These are phyloP conservation scores for Falco biarmicus DNA, from an alignment of 2,797 vertebrate species.

Conservation along the genomic window DNA sequence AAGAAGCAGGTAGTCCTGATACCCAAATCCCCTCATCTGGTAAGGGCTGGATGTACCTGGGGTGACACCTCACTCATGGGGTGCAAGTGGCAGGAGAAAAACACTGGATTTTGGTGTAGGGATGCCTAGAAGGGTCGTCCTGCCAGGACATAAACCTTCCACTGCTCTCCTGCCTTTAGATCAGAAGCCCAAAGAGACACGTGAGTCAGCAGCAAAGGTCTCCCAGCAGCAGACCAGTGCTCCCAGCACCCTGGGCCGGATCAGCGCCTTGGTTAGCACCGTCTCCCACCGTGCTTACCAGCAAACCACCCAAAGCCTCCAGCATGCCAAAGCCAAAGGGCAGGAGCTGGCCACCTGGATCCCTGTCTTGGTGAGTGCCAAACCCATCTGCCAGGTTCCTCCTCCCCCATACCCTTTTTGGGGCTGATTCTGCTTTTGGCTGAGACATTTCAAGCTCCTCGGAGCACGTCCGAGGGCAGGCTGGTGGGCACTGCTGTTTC, in stretches of 20 bases:
- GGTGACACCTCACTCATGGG: neutral
- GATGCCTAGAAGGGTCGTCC: neutral
- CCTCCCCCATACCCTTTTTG: neutral
- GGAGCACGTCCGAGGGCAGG: neutral
- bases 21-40: neutral
- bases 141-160: neutral
- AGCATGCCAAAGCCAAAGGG: slow-evolving; percentile 71
- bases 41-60: neutral
- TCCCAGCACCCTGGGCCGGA: slow-evolving; percentile 58
- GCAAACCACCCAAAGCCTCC: slow-evolving; percentile 67
- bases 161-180: neutral
- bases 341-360: slow-evolving; percentile 75
- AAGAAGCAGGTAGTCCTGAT: slow-evolving; percentile 73
- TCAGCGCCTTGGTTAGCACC: slow-evolving; percentile 65
- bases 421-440: neutral
- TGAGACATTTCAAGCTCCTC: neutral
- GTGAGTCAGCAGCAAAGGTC: neutral
- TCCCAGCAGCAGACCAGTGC: slow-evolving; percentile 1
- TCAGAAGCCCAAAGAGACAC: slow-evolving; percentile 21
- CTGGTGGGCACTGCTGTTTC: neutral
- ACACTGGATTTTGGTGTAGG: neutral
- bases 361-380: slow-evolving; percentile 76
- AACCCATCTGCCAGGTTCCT: neutral
- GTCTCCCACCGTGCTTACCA: slow-evolving; percentile 68
- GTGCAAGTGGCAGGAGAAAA: neutral